phyloP scores from a whole-genome alignment of 2,113 vertebrate genomes.

The Elaphurus davidianus region DNA sequence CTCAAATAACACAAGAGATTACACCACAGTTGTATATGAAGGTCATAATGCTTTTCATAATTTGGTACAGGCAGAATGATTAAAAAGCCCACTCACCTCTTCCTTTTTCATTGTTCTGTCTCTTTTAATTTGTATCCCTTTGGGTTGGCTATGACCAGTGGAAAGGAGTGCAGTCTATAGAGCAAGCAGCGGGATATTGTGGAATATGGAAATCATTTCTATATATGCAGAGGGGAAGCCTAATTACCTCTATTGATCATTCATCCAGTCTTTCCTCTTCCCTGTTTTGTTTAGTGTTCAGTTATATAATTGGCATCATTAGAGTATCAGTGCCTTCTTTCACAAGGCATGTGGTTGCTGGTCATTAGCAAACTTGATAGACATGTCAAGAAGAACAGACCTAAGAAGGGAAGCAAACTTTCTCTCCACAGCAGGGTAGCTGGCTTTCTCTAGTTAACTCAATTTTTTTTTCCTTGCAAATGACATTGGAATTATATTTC shows the following conservation, averaged over 20 bases:
- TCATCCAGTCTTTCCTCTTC: background rate
- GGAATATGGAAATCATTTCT: conserved; percentile 40
- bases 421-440: background rate
- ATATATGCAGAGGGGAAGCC: background rate
- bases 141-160: background rate
- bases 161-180: background rate
- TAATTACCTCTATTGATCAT: conserved; percentile 46
- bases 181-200: background rate
- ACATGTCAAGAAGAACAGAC: background rate
- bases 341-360: conserved; percentile 2
- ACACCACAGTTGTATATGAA: background rate
- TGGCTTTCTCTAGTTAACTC: background rate
- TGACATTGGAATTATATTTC: background rate
- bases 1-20: background rate
- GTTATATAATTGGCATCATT: conserved; percentile 24
- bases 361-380: conserved; percentile 39
- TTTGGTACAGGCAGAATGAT: conserved; percentile 10
- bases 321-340: background rate
- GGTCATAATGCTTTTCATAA: background rate
- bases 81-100: background rate
- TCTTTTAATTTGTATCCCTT: conserved; percentile 35
- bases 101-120: background rate
- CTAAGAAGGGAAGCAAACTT: background rate
- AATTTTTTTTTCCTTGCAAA: background rate
- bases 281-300: conserved; percentile 26